A percentile compares a stretch with the other conserved stretches of the same genome.
Conservation (phyloP, 2,888 invertebrate species). For the Balanococcus diminutus region DNA sequence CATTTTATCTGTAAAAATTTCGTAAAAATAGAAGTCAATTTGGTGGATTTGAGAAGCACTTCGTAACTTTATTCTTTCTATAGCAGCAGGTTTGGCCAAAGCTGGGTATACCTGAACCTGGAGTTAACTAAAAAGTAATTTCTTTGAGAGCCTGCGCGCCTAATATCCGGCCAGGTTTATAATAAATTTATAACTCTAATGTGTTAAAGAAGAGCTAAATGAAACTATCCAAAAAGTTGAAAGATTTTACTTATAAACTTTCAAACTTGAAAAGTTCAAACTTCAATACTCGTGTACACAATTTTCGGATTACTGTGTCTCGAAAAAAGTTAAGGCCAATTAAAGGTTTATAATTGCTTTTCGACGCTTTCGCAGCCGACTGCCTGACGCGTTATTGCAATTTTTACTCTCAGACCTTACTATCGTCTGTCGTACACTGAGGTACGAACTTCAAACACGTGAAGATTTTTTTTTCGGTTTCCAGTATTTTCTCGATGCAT, state of each 20-base stretch:
- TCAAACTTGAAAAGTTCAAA: conserved; percentile 30
- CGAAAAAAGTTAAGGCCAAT: conserved; percentile 14
- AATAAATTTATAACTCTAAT: conserved; percentile 35
- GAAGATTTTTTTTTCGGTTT: neutral
- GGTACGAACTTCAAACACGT: no score
- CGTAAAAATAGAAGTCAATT: neutral
- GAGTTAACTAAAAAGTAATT: conserved; percentile 31
- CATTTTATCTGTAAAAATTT: neutral
- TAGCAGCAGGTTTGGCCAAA: no score
- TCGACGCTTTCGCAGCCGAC: conserved; percentile 24
- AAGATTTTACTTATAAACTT: conserved; percentile 42
- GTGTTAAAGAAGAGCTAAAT: conserved; percentile 40
- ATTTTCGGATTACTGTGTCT: conserved; percentile 31
- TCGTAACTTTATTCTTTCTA: neutral
- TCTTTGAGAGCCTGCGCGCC: conserved; percentile 12
- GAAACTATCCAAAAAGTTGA: conserved; percentile 35
- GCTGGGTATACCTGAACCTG: neutral
- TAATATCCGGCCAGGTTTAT: conserved; percentile 27
- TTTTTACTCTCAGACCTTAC: neutral
- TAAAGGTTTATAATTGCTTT: conserved; percentile 40
- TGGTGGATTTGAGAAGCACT: conserved; percentile 15
- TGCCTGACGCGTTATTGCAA: neutral
- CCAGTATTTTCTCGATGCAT: neutral
- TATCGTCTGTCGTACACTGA: no score
- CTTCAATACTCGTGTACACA: conserved; percentile 36